Percentiles rank a stretch among this genome's conserved stretches.
These are phyloP conservation scores for Mythimna albipuncta DNA, from an alignment of 2,888 invertebrate genomes.

Conservation along the genomic window DNA sequence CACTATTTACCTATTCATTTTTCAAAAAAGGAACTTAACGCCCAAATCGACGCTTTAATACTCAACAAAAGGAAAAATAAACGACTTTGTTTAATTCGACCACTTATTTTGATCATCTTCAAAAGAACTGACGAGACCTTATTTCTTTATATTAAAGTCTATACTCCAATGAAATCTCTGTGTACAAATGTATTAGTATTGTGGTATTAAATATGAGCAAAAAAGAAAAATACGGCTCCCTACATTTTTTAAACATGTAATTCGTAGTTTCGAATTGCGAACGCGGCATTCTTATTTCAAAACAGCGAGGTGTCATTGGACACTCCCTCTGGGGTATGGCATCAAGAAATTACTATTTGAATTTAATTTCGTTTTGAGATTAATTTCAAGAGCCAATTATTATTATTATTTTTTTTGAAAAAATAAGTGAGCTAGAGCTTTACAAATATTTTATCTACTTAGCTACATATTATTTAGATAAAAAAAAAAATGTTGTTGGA, in stretches of 20 bases:
- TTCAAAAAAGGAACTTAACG: conserved; percentile 88
- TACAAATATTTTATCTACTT: background rate
- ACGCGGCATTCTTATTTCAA: conserved; percentile 90
- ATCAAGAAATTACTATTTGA: conserved; percentile 70
- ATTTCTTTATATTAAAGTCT: background rate
- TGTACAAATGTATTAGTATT: conserved; percentile 35
- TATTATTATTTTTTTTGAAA: background rate
- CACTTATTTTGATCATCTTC: conserved; percentile 13
- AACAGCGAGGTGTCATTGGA: conserved; percentile 90
- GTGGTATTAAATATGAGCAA: conserved; percentile 71
- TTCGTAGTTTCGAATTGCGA: conserved; percentile 90
- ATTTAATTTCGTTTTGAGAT: conserved; percentile 8
- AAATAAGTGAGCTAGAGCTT: background rate
- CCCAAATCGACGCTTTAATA: conserved; percentile 90
- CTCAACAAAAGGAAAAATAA: conserved; percentile 89
- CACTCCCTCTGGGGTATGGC: conserved; percentile 82
- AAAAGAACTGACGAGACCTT: conserved; percentile 1
- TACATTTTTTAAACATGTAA: conserved; percentile 88
- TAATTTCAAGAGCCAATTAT: too few species aligned
- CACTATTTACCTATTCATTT: conserved; percentile 91
- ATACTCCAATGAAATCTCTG: conserved; percentile 15
- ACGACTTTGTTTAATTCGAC: conserved; percentile 87
- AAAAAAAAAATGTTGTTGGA: too few species aligned
- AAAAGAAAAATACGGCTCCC: conserved; percentile 84
- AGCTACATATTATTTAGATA: background rate